Percentiles rank a stretch among this genome's conserved stretches.
These are phyloP conservation scores for Gymnarchus niloticus DNA, from an alignment of 2,113 vertebrate genomes.

Conservation along the genomic window DNA sequence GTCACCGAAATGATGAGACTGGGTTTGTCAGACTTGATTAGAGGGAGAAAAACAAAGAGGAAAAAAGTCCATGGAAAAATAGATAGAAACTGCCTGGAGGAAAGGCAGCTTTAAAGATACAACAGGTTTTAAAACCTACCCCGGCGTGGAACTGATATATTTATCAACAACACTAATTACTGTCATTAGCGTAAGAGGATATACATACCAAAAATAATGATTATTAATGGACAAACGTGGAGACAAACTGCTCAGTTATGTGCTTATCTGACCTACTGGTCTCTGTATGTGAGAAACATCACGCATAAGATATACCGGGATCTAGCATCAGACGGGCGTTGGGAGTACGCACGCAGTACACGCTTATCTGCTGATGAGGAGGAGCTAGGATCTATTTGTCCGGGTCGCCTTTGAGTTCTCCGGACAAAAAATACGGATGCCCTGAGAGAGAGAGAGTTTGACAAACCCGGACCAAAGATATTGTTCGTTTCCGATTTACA, in stretches of 20 bases:
- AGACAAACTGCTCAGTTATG: constrained; percentile 32
- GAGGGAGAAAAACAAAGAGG: not conserved
- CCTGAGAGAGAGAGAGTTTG: constrained; percentile 41
- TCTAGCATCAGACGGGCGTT: not conserved
- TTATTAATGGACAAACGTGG: constrained; percentile 22
- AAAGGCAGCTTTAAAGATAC: constrained; percentile 27
- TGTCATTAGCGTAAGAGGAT: not conserved
- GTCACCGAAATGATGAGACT: not conserved
- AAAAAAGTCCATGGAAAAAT: not conserved
- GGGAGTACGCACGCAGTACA: not conserved
- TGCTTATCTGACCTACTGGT: constrained; percentile 34
- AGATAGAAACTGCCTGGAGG: not conserved
- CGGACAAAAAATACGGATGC: constrained; percentile 33
- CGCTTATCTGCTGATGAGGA: not conserved
- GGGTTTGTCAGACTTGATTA: not conserved
- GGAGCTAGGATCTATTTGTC: not conserved
- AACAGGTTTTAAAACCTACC: constrained; percentile 1
- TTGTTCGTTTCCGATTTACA: constrained; percentile 26
- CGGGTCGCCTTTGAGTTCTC: constrained; percentile 17
- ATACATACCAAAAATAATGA: not conserved
- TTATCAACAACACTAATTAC: not conserved
- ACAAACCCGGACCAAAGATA: constrained; percentile 22
- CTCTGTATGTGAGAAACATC: constrained; percentile 31
- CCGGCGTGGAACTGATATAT: not conserved
- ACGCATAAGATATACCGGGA: not conserved